A percentile compares a stretch with the other conserved stretches of the same genome.
These are phyloP conservation scores for Dryas iulia DNA, from an alignment of 1,140 invertebrate genomes.

Conservation along the genomic window DNA sequence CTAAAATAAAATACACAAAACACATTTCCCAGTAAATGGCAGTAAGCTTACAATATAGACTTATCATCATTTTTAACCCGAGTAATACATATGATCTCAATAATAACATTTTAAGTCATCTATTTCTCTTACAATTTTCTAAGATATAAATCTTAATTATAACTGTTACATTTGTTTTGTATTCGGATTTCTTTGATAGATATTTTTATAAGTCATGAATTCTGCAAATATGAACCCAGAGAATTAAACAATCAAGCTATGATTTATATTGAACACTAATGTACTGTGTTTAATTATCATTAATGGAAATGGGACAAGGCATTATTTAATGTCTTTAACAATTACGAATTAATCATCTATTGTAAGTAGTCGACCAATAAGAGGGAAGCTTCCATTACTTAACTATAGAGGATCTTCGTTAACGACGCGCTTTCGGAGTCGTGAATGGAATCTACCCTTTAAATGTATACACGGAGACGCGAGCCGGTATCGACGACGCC, in stretches of 20 bases:
- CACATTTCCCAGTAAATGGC: neutral
- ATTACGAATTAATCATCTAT: slow-evolving; percentile 8
- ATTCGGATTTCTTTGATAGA: neutral
- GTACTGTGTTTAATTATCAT: slow-evolving; percentile 8
- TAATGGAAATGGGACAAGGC: slow-evolving; percentile 20
- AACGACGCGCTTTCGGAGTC: neutral
- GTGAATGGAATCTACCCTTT: neutral
- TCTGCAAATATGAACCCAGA: neutral
- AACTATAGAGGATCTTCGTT: neutral
- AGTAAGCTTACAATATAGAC: no score
- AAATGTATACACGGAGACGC: neutral
- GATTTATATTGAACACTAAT: neutral
- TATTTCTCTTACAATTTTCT: neutral
- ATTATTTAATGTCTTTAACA: slow-evolving; percentile 4
- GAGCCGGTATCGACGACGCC: neutral
- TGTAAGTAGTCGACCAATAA: neutral
- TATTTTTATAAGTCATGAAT: neutral
- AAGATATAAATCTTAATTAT: neutral
- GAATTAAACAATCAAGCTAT: neutral
- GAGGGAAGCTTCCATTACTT: neutral
- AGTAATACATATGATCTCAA: no score
- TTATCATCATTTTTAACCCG: no score
- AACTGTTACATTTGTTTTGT: neutral
- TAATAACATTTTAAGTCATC: no score
- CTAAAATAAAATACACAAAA: neutral